A percentile compares a stretch with the other conserved stretches of the same genome.
Conservation (phyloP, 2,797 vertebrate species). For the Pseudomugil tenellus region DNA sequence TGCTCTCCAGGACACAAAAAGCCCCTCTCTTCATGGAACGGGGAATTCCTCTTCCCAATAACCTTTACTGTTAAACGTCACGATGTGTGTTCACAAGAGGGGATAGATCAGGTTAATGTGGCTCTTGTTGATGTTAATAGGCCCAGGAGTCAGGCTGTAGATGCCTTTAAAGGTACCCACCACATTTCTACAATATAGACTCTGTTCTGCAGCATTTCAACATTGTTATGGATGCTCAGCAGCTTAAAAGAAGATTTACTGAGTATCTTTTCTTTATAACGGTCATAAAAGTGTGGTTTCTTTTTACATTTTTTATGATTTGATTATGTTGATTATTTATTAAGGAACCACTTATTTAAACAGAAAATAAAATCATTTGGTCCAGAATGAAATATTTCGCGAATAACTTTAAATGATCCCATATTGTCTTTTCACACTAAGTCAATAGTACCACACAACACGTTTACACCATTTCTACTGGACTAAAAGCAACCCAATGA, state of each 20-base stretch:
- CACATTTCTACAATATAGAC: constrained; percentile 8
- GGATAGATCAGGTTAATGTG: constrained; percentile 39
- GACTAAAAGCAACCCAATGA: constrained; percentile 23
- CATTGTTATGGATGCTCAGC: neutral
- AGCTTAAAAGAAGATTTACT: neutral
- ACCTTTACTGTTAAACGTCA: constrained; percentile 52
- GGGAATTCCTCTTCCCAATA: constrained; percentile 70
- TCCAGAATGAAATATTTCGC: neutral
- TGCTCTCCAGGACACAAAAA: constrained; percentile 43
- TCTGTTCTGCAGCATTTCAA: constrained; percentile 5
- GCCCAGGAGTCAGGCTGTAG: constrained; percentile 3
- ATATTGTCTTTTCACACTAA: neutral
- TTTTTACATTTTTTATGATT: neutral
- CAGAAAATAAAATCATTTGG: neutral
- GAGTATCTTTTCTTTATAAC: neutral
- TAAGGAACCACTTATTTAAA: neutral
- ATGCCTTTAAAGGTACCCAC: constrained; percentile 16
- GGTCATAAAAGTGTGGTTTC: too few relatives aligned
- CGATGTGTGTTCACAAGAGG: constrained; percentile 19
- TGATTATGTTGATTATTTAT: neutral
- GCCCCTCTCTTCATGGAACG: constrained; percentile 30
- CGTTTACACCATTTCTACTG: constrained; percentile 14
- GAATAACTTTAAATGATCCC: neutral
- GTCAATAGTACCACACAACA: neutral
- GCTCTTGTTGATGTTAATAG: constrained; percentile 11